A percentile compares a stretch with the other conserved stretches of the same genome.
phyloP scores from a whole-genome alignment of 2,888 invertebrate genomes.

The Drosophila subsilvestris region DNA sequence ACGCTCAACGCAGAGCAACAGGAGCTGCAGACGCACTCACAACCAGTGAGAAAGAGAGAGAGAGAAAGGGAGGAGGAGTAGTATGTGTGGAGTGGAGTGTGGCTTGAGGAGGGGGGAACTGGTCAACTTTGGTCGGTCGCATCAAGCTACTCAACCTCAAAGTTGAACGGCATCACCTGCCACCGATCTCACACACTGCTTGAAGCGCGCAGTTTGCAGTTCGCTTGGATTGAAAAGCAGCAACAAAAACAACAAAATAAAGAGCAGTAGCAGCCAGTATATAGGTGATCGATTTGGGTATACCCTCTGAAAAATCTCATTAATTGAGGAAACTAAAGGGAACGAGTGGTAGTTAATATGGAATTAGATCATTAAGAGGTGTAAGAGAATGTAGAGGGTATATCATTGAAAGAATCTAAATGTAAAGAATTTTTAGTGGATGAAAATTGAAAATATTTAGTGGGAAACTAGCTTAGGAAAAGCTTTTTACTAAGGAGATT shows the following conservation, averaged over 20 bases:
- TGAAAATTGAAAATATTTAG: no score
- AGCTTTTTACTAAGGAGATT: no score
- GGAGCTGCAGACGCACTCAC: conserved; percentile 41
- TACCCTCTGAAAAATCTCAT: conserved; percentile 12
- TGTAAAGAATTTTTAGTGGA: no score
- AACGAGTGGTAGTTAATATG: not conserved
- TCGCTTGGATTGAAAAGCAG: conserved; percentile 24
- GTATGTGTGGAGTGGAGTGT: not conserved
- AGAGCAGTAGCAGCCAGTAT: conserved; percentile 11
- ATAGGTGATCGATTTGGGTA: conserved; percentile 1
- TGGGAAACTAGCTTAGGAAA: no score
- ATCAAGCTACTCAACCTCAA: conserved; percentile 54
- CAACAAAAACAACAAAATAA: conserved; percentile 6
- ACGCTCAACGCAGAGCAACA: conserved; percentile 56
- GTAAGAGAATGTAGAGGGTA: no score
- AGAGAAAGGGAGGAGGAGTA: conserved; percentile 7
- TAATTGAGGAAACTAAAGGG: not conserved
- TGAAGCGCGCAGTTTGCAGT: conserved; percentile 24
- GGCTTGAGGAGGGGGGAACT: conserved; percentile 27
- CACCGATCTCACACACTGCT: conserved; percentile 70
- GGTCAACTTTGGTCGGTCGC: conserved; percentile 49
- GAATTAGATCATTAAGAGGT: no score
- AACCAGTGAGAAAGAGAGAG: conserved; percentile 19
- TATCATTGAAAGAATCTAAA: no score
- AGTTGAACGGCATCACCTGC: conserved; percentile 66